A percentile compares a stretch with the other conserved stretches of the same genome.
Conservation (phyloP, 2,113 vertebrate species). For the Tauraco erythrolophus region DNA sequence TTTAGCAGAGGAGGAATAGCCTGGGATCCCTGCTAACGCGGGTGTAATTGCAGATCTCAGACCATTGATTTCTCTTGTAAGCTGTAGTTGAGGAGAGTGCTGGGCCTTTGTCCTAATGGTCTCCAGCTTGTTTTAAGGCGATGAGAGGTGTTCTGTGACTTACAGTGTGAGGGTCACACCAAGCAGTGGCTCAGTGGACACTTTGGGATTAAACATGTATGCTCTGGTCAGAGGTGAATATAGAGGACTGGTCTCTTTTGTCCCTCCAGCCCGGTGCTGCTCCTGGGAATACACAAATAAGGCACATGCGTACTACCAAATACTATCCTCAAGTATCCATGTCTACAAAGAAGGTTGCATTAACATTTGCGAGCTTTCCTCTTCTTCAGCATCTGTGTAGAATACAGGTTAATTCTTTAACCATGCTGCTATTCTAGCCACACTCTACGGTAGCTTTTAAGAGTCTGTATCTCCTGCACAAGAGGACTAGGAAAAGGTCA, state of each 20-base stretch:
- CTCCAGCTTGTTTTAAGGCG: not conserved
- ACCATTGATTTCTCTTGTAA: not conserved
- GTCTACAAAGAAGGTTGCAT: not conserved
- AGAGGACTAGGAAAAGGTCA: not conserved
- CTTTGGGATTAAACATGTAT: not conserved
- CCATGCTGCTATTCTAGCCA: not conserved
- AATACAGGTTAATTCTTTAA: not conserved
- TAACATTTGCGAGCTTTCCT: not conserved
- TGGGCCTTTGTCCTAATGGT: not conserved
- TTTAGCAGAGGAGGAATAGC: not conserved
- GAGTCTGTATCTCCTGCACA: not conserved
- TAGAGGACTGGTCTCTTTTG: not conserved
- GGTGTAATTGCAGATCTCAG: not conserved
- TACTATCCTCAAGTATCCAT: not conserved
- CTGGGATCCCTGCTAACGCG: not conserved
- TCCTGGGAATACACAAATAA: not conserved
- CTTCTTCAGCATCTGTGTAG: not conserved
- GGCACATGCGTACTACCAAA: not conserved
- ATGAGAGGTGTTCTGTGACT: not conserved
- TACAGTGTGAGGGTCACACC: rapidly evolving
- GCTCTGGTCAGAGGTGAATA: not conserved
- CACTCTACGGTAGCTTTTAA: not conserved
- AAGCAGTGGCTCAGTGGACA: not conserved
- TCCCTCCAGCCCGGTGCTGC: not conserved
- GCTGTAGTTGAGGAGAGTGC: not conserved